Evolutionary conservation across 2,113 vertebrate genomes (phyloP), one percentile per base, ranked within the genome.

Genomic region (Monarcha castaneiventris): DNA sequence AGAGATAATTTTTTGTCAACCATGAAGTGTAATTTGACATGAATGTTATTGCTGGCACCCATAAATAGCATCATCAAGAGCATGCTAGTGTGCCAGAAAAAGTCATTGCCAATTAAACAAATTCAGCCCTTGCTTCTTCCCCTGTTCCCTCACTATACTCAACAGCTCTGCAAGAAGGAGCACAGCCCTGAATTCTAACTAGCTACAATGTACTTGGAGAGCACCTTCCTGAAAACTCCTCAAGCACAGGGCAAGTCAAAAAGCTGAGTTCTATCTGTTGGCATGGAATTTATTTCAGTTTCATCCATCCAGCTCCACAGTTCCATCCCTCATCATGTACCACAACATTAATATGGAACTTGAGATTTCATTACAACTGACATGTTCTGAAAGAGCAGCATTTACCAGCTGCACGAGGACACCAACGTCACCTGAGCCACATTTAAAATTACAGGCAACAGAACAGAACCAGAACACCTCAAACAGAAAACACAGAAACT

Each of bases 21-120:
- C 69, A 83, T 66, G 52, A 94, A 95, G 92, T 79, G 62, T 15
- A 88, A 94, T 90, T 93, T 87, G 93, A 97, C 84, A 75, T 74
- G 56, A 94, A 52, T 95, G 84, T 96, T 97, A 94, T 95, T 97
- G 95, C 96, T 97, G 97, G 97, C 13, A 13, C 55, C 83, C 55
- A 63, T 64, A 84, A 85, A 93, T 63, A 90, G 86, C 78, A 96
- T 75, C 51, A 90, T n/a, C n/a, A 75, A 86, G 75, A 80, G 43
- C 33, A 41, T 33, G 62, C 33, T 73, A 17, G 61, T 16, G 18
- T 89, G 89, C 96, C 95, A 97, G 93, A 51, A 92, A 80, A 79
- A 82, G 62, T 17, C 49, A 56, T 6, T 93, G 90, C 93, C 84
- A 89, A 84, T 39, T 87, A 86, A 74, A 86, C 49, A 64, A 46